These are phyloP conservation scores for Pristionchus mayeri DNA, from an alignment of 2,888 invertebrate genomes.

Conservation along the genomic window DNA sequence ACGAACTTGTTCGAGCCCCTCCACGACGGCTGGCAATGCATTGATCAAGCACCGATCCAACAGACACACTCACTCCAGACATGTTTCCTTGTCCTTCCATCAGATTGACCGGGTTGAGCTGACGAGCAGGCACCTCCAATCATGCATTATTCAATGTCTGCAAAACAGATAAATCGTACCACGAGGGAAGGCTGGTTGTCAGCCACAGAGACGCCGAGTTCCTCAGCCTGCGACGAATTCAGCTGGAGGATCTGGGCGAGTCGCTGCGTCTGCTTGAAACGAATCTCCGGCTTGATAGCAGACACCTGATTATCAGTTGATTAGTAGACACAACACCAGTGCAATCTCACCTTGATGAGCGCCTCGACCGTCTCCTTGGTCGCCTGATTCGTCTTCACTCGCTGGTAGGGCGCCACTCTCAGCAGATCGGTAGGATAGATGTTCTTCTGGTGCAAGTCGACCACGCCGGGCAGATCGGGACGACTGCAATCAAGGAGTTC, in stretches of 20 bases:
- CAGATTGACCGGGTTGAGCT: background rate
- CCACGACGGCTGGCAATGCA: conserved; percentile 26
- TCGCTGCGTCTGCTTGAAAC: conserved; percentile 8
- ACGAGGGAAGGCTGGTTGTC: background rate
- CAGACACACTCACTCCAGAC: background rate
- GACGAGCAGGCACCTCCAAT: conserved; percentile 9
- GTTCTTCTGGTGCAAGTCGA: conserved; percentile 3
- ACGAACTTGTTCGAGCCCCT: conserved; percentile 10
- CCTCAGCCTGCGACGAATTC: background rate
- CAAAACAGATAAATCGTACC: background rate
- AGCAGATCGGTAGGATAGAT: conserved; percentile 30
- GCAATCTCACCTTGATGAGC: conserved; percentile 39
- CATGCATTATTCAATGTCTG: background rate
- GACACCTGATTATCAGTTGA: background rate
- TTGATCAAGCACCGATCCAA: background rate
- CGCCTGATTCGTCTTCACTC: conserved; percentile 29
- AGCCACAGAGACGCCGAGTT: background rate
- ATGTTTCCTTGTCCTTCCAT: background rate
- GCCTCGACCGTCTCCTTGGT: background rate
- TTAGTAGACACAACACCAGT: background rate
- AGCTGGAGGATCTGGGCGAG: background rate
- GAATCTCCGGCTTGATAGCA: conserved; percentile 28
- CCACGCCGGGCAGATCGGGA: conserved; percentile 22
- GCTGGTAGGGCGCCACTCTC: conserved; percentile 36
- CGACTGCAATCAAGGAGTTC: background rate